These are phyloP conservation scores for Acestrorhynchus altus DNA, from an alignment of 2,797 vertebrate species.

Conservation along the genomic window DNA sequence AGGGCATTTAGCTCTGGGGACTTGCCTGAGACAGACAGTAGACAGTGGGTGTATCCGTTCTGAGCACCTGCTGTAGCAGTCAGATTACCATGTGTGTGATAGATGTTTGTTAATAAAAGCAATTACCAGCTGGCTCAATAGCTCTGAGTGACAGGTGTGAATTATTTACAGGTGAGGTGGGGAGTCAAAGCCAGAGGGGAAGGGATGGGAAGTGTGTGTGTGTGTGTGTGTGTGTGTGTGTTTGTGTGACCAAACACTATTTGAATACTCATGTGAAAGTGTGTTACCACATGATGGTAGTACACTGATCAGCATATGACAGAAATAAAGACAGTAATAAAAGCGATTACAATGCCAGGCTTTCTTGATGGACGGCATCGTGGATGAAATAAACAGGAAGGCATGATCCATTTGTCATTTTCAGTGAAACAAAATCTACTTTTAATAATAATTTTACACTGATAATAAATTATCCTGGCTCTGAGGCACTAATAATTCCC, in stretches of 20 bases:
- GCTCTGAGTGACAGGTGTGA: conserved; percentile 44
- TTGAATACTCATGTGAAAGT: conserved; percentile 8
- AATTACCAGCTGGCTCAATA: conserved; percentile 38
- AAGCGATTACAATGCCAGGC: too few relatives aligned
- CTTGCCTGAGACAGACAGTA: background rate
- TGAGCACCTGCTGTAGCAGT: conserved; percentile 21
- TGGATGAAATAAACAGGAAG: background rate
- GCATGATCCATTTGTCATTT: background rate
- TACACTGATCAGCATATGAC: conserved; percentile 1
- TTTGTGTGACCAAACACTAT: background rate
- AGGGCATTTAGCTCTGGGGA: background rate
- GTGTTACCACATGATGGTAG: background rate
- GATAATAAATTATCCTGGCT: background rate
- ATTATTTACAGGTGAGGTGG: conserved; percentile 34
- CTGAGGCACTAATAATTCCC: too few relatives aligned
- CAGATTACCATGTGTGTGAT: conserved; percentile 28
- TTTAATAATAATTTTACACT: background rate
- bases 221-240: conserved; percentile 26
- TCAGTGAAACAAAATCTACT: background rate
- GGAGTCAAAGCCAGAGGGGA: conserved; percentile 10
- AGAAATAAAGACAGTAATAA: background rate
- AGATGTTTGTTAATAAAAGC: conserved; percentile 35
- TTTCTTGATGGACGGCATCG: too few relatives aligned
- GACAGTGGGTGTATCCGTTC: conserved; percentile 26
- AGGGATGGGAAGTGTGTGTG: conserved; percentile 19